A percentile compares a stretch with the other conserved stretches of the same genome.
Conservation (phyloP, 2,113 vertebrate species). For the Muntiacus muntjak region DNA sequence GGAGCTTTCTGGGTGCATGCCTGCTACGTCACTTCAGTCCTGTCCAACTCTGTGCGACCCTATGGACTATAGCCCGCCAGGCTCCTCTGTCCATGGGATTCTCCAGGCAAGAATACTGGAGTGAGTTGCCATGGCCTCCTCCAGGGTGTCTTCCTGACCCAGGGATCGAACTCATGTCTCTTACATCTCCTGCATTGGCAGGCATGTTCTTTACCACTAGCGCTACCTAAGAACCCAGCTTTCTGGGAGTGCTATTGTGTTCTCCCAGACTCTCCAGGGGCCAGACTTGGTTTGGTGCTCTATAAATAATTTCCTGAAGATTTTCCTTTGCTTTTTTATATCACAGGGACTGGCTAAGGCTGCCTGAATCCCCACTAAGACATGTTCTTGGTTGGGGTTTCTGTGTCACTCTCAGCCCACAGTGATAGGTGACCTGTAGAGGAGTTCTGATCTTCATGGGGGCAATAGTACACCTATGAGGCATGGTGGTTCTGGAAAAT, state of each 20-base stretch:
- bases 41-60: not conserved
- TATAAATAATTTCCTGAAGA: not conserved
- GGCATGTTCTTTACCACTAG: not conserved
- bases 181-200: not conserved
- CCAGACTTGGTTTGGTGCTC: no score
- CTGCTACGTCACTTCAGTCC: not conserved
- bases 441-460: not conserved
- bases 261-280: not conserved
- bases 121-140: not conserved
- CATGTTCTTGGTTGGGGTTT: not conserved
- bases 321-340: not conserved
- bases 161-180: not conserved
- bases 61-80: not conserved
- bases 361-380: no score
- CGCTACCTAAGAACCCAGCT: not conserved
- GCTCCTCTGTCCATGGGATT: not conserved
- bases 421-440: not conserved
- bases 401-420: not conserved
- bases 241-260: accelerated
- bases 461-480: not conserved
- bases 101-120: not conserved
- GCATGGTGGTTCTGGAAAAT: not conserved
- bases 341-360: not conserved
- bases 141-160: not conserved
- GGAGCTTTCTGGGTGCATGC: not conserved